phyloP scores from a whole-genome alignment of 2,113 vertebrate genomes.

The Onychostruthus taczanowskii region DNA sequence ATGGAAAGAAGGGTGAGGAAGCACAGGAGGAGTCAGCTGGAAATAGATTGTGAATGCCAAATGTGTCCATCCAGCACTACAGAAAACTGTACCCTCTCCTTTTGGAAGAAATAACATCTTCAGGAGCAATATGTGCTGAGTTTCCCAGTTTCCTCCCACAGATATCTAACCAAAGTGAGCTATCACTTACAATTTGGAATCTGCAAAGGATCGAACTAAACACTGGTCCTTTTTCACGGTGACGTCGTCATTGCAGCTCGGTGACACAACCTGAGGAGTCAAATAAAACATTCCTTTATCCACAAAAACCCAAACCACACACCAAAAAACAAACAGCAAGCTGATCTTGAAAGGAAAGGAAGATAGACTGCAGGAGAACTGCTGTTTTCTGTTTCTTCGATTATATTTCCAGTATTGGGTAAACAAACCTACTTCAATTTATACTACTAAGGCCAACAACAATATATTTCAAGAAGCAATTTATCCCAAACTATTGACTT shows the following conservation, averaged over 20 bases:
- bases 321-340: neutral
- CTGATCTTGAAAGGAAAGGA: neutral
- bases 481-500: neutral
- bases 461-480: neutral
- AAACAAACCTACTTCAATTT: neutral
- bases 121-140: neutral
- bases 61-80: neutral
- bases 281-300: slow-evolving; percentile 6
- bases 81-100: neutral
- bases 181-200: slow-evolving; percentile 93
- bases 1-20: neutral
- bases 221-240: slow-evolving; percentile 96
- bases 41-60: neutral
- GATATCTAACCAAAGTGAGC: neutral
- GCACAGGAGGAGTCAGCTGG: neutral
- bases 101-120: neutral
- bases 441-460: neutral
- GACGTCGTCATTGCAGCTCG: slow-evolving; percentile 93
- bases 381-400: neutral
- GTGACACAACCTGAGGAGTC: slow-evolving; percentile 87
- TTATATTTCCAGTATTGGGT: neutral
- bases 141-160: neutral
- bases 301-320: neutral
- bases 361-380: neutral
- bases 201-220: slow-evolving; percentile 91